Evolutionary conservation across 2,888 invertebrate species (phyloP).

Genomic region (Lycocerus yunnanus): DNA sequence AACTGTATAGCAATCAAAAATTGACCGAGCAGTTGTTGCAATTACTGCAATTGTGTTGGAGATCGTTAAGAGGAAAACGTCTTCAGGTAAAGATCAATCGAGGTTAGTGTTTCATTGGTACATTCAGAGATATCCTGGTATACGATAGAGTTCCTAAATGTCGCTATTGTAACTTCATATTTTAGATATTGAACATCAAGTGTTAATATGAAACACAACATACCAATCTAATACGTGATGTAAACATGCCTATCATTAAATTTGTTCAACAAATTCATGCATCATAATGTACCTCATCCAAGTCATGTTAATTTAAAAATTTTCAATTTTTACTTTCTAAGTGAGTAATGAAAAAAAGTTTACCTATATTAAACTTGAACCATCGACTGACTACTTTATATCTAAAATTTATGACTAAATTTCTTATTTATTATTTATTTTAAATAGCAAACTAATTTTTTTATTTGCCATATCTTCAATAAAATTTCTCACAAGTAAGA

Average conservation of each 20-base stretch:
- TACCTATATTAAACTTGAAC: not conserved
- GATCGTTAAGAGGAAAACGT: not conserved
- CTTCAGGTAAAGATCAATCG: conserved; percentile 31
- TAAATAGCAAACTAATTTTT: not conserved
- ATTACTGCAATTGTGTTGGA: not conserved
- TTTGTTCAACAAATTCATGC: not conserved
- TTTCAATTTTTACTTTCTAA: not conserved
- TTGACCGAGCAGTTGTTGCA: not conserved
- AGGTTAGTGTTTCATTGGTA: conserved; percentile 38
- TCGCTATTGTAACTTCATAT: not conserved
- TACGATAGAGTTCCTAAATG: conserved; percentile 6
- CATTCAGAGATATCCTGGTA: conserved; percentile 29
- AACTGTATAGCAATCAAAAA: not conserved
- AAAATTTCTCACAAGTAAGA: not conserved
- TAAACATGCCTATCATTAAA: not conserved
- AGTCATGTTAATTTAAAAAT: not conserved
- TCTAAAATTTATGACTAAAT: not conserved
- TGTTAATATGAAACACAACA: not conserved
- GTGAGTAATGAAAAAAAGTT: not conserved
- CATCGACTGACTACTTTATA: not conserved
- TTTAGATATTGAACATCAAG: not conserved
- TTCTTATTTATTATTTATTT: not conserved
- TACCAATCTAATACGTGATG: not conserved
- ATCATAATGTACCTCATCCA: not conserved
- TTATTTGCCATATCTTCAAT: not conserved